A percentile compares a stretch with the other conserved stretches of the same genome.
Conservation (phyloP, 1,140 invertebrate genomes). For the Neuroterus valhalla region DNA sequence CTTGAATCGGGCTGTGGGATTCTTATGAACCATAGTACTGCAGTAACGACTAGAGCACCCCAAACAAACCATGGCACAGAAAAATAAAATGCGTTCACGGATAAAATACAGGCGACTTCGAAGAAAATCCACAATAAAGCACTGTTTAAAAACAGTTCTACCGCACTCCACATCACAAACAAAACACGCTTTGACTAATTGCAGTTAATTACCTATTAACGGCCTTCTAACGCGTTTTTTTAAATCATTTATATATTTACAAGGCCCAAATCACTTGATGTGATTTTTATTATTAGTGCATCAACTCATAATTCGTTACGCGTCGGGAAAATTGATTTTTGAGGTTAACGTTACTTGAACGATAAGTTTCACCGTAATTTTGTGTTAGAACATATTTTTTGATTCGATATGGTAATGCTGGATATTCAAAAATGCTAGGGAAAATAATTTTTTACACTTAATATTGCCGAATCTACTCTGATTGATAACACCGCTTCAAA, state of each 20-base stretch:
- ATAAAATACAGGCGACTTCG: slow-evolving; percentile 49
- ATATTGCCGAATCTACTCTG: not conserved
- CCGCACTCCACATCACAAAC: slow-evolving; percentile 34
- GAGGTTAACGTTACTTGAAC: too few species aligned
- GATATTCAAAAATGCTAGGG: not conserved
- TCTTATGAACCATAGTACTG: slow-evolving; percentile 54
- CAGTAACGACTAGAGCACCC: slow-evolving; percentile 52
- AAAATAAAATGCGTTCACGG: slow-evolving; percentile 59
- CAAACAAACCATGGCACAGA: slow-evolving; percentile 65
- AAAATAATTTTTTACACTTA: too few species aligned
- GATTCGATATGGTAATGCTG: not conserved
- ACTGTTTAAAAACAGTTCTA: slow-evolving; percentile 56
- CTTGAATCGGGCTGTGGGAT: slow-evolving; percentile 63
- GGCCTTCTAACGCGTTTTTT: not conserved
- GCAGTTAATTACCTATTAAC: not conserved
- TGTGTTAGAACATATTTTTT: too few species aligned
- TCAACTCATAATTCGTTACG: too few species aligned
- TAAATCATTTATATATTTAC: not conserved
- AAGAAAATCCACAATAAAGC: slow-evolving; percentile 60
- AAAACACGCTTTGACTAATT: slow-evolving; percentile 3
- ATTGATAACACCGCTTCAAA: not conserved
- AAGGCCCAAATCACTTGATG: not conserved
- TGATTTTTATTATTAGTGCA: not conserved
- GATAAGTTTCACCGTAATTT: too few species aligned
- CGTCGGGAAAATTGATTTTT: too few species aligned